These are phyloP conservation scores for Mesopsocus fuscifrons DNA, from an alignment of 2,888 invertebrate species.

Conservation along the genomic window DNA sequence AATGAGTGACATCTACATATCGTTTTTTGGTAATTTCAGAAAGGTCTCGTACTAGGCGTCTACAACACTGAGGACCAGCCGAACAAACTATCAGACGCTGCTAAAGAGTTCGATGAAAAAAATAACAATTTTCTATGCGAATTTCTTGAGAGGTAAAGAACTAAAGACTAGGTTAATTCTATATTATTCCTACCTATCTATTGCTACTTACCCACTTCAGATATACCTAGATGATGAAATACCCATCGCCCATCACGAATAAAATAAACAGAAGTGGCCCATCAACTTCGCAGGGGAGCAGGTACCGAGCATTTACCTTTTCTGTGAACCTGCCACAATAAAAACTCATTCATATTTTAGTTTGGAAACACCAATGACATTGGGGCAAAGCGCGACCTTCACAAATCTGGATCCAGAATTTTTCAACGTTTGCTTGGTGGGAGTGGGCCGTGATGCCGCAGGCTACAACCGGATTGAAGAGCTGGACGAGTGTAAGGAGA, in stretches of 20 bases:
- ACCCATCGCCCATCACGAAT: background rate
- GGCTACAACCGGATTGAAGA: conserved; percentile 15
- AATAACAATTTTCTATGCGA: conserved; percentile 13
- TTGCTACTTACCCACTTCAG: too few species aligned
- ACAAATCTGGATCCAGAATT: conserved; percentile 14
- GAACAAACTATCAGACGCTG: conserved; percentile 13
- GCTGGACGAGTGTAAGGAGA: conserved; percentile 16
- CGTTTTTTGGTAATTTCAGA: conserved; percentile 9
- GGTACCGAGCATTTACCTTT: too few species aligned
- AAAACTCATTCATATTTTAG: background rate
- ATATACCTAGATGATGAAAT: too few species aligned
- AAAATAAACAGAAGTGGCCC: background rate
- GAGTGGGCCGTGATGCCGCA: conserved; percentile 13
- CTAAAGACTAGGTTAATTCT: too few species aligned
- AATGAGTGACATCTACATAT: background rate
- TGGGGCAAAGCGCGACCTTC: conserved; percentile 9
- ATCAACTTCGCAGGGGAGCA: too few species aligned
- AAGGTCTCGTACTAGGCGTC: conserved; percentile 15
- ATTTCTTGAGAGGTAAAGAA: conserved; percentile 14
- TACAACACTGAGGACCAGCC: conserved; percentile 14
- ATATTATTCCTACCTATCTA: conserved; percentile 2
- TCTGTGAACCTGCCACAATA: too few species aligned
- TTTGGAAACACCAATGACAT: background rate
- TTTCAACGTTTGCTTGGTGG: conserved; percentile 14
- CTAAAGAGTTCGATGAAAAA: conserved; percentile 14